phyloP scores from a whole-genome alignment of 2,888 invertebrate species.

The Mamestra brassicae region DNA sequence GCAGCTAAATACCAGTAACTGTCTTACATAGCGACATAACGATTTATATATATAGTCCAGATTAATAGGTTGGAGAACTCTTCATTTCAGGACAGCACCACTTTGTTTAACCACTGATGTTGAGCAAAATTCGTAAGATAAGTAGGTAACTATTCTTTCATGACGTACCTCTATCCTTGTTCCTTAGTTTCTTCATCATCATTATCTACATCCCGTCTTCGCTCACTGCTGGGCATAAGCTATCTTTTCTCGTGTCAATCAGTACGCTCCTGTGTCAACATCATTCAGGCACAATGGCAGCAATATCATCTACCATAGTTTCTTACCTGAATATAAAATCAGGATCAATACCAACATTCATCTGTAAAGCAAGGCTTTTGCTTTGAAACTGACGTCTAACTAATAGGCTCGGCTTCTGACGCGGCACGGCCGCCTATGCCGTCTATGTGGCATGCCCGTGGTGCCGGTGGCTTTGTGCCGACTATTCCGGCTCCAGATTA shows the following conservation, averaged over 20 bases:
- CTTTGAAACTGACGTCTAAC: neutral
- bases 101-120: too few species aligned
- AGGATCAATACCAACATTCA: neutral
- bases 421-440: neutral
- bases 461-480: slow-evolving; percentile 17
- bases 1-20: too few species aligned
- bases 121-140: too few species aligned
- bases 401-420: neutral
- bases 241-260: neutral
- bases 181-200: neutral
- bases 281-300: neutral
- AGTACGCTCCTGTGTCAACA: neutral
- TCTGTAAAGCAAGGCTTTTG: neutral
- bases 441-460: neutral
- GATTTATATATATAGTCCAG: too few species aligned
- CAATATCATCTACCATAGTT: neutral
- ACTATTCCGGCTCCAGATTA: slow-evolving; percentile 24
- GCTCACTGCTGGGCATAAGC: too few species aligned
- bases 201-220: too few species aligned
- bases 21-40: too few species aligned
- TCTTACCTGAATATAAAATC: neutral
- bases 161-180: neutral
- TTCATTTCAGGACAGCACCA: too few species aligned
- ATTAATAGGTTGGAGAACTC: too few species aligned
- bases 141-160: neutral